Base-by-base conservation (phyloP, 2,797 vertebrate species). In the Pagetopsis macropterus region DNA sequence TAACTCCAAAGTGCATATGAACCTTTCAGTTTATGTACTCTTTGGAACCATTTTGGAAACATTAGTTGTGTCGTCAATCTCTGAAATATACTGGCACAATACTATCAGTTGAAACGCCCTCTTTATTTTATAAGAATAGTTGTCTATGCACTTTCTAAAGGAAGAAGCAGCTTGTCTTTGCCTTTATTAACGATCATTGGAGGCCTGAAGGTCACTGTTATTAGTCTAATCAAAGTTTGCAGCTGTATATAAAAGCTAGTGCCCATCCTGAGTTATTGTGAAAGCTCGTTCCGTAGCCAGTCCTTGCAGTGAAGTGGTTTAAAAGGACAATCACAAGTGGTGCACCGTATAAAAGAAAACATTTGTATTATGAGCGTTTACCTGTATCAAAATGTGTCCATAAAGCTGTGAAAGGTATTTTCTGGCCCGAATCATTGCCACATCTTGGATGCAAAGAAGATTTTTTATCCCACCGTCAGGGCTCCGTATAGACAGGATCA, bases 381-480 rank as follows among this genome's bases (percentile, higher is more conserved):
- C 48, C 33, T 37, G 4, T 59, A 79, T 70, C 17, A 44, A 60
- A 78, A 79, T 76, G 54, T 88, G 85, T 78, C 76, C 61, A 72
- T 60, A 27, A 76, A 71, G 31, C 21, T 14, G 27, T 70, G 48
- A 66, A 58, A 62, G 9, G 55, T 78, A 57, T 79, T 70, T 75
- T 84, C 41, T 43, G 16, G 43, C 51, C 48, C 51, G 55, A 52
- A 76, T 72, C 65, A 55, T 59, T 51, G 70, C 52, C 83, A 71
- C 72, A 69, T 83, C 58, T 70, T 62, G 75, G 57, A 82, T 33
- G 80, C 82, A 78, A 60, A 19, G 49, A 70, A 40, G 5, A 73
- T 86, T 69, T 84, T 84, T 82, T 68, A 69, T 57, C n/a, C 66
- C 60, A 52, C 72, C 65, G 71, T 72, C 74, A 77, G 50, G 41